Evolutionary conservation across 2,113 vertebrate species (phyloP).

Genomic region (Melanocharis versteri): DNA sequence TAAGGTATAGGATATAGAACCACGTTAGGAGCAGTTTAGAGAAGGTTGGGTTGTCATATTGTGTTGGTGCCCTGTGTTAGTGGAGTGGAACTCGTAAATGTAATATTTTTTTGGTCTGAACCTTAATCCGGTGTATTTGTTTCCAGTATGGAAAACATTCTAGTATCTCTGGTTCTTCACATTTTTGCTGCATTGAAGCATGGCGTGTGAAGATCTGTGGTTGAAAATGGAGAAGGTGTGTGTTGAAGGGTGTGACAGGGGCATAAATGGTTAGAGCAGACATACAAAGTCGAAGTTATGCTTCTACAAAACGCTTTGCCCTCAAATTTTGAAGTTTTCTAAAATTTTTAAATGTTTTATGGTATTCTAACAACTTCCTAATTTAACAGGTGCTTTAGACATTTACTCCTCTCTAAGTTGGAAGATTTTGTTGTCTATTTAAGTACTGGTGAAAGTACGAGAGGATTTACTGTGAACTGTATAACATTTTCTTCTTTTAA

Average conservation of each 20-base stretch:
- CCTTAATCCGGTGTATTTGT: neutral
- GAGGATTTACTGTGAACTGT: neutral
- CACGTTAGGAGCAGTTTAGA: neutral
- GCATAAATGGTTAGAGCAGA: rapidly evolving
- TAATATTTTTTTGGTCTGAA: neutral
- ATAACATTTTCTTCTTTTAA: neutral
- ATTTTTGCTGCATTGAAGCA: neutral
- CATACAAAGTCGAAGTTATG: neutral
- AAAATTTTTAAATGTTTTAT: neutral
- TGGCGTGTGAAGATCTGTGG: neutral
- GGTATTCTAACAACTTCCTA: neutral
- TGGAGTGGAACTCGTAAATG: neutral
- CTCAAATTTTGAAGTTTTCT: neutral
- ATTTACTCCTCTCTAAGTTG: neutral
- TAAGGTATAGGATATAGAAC: neutral
- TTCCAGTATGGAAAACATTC: neutral
- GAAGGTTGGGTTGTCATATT: neutral
- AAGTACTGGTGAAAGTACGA: neutral
- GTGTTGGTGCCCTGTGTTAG: neutral
- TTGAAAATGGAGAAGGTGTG: neutral
- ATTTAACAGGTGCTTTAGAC: neutral
- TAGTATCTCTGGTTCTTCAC: neutral
- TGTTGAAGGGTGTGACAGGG: neutral
- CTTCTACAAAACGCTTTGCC: neutral
- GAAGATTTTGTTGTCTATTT: neutral